Base-by-base conservation (phyloP, 2,888 invertebrate genomes). In the Resseliella maxima region DNA sequence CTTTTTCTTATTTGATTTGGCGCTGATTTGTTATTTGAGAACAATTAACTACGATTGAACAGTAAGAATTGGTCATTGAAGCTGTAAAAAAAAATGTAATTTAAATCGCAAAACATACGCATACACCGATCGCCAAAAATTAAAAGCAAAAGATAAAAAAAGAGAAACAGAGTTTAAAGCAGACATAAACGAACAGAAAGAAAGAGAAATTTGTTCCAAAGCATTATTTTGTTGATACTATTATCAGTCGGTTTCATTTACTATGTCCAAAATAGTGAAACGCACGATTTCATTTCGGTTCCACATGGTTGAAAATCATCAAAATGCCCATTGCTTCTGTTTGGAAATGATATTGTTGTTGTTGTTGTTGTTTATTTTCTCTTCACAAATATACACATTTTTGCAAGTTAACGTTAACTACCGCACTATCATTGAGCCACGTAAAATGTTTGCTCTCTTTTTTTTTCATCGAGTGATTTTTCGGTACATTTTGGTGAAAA, bases 211-310 rank as follows among this genome's bases (percentile, higher is more conserved):
- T 59, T 72, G 31, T 18, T 27, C 6, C 5, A n/a, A 31, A 72
- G 72, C 35, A 31, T 31, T 27, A 72, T 31, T n/a, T 59, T 59
- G 24, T n/a, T 72, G 72, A 72, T 72, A 72, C 72, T 35, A 72
- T 31, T 72, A 72, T 72, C 72, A 72, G 72, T 31, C 10, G 18
- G 31, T 72, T 72, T 72, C 72, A 72, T 31, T 72, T 72, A 35
- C 31, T 27, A 72, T 72, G 12, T 31, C 15, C 72, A 35, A 27
- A 72, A 72, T 15, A 59, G 59, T 72, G 72, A 72, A 72, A 31
- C 72, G 72, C 31, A 31, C 35, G 31, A 72, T 31, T 72, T 59
- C 59, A 31, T 72, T 72, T 72, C n/a, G 31, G 72, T 72, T 72
- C 35, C 72, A 72, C 21, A 31, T 72, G 72, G 31, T 18, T 72